Conservation (phyloP, 2,888 invertebrate genomes). For the Pseudococcus longispinus region DNA sequence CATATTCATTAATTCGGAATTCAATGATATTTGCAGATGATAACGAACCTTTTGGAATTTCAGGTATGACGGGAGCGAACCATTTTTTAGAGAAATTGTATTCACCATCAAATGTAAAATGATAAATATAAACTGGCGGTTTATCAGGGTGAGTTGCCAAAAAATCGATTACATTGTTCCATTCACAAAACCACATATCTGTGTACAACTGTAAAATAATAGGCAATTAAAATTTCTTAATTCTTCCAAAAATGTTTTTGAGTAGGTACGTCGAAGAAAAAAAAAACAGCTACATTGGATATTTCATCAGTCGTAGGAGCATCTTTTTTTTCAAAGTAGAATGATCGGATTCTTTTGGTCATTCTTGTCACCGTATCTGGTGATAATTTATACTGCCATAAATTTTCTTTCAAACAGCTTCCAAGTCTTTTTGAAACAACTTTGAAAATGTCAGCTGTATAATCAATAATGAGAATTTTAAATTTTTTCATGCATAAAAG, state of each 20-base stretch:
- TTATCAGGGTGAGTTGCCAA: not conserved
- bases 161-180: not conserved
- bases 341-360: not conserved
- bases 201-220: not conserved
- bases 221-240: not conserved
- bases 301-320: not conserved
- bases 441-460: not conserved
- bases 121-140: not conserved
- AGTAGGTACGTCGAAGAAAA: too few relatives aligned
- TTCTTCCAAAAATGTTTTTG: too few relatives aligned
- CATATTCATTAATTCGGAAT: not conserved
- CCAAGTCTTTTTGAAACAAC: not conserved
- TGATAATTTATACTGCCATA: not conserved
- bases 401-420: not conserved
- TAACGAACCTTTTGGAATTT: not conserved
- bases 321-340: not conserved
- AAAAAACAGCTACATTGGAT: not conserved
- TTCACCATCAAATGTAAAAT: not conserved
- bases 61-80: not conserved
- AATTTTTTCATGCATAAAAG: too few relatives aligned
- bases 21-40: too few relatives aligned
- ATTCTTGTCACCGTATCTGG: not conserved
- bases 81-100: not conserved
- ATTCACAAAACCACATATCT: constrained; percentile 5
- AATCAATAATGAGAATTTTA: not conserved